A percentile compares a stretch with the other conserved stretches of the same genome.
Conservation (phyloP, 2,888 invertebrate species). For the Unio pictorum region DNA sequence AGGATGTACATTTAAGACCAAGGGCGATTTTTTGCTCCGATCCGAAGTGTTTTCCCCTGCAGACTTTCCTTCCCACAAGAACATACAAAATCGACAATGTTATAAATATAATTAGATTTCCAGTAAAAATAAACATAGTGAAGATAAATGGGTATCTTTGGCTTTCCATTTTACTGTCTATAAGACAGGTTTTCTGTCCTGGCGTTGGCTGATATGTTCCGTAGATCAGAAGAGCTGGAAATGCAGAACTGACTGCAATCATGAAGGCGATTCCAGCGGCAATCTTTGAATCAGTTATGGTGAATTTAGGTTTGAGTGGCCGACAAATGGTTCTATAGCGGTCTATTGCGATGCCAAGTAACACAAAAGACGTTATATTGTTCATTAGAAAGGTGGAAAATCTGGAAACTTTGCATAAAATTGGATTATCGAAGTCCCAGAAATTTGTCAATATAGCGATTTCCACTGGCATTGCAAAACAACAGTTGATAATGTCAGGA, state of each 20-base stretch:
- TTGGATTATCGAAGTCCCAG: constrained; percentile 38
- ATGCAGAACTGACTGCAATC: constrained; percentile 32
- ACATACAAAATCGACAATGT: constrained; percentile 37
- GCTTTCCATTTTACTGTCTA: constrained; percentile 24
- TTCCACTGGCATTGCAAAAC: constrained; percentile 47
- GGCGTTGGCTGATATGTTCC: constrained; percentile 31
- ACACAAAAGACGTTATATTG: constrained; percentile 39
- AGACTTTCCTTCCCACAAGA: constrained; percentile 33
- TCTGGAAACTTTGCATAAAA: constrained; percentile 42
- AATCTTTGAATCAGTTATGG: constrained; percentile 32
- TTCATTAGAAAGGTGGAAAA: constrained; percentile 49
- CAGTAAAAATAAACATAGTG: constrained; percentile 30
- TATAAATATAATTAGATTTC: constrained; percentile 25
- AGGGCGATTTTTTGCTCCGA: background rate
- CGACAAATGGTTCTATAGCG: constrained; percentile 47
- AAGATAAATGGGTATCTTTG: constrained; percentile 37
- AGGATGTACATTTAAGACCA: too few species aligned
- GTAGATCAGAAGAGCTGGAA: constrained; percentile 50
- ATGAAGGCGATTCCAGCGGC: constrained; percentile 30
- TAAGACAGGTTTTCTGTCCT: constrained; percentile 38
- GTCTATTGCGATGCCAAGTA: constrained; percentile 48
- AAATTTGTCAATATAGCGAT: constrained; percentile 33
- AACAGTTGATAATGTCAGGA: constrained; percentile 47
- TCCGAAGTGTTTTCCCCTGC: constrained; percentile 8
- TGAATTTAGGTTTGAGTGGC: constrained; percentile 38